Evolutionary conservation across 2,113 vertebrate species (phyloP).

Genomic region (Cairina moschata): DNA sequence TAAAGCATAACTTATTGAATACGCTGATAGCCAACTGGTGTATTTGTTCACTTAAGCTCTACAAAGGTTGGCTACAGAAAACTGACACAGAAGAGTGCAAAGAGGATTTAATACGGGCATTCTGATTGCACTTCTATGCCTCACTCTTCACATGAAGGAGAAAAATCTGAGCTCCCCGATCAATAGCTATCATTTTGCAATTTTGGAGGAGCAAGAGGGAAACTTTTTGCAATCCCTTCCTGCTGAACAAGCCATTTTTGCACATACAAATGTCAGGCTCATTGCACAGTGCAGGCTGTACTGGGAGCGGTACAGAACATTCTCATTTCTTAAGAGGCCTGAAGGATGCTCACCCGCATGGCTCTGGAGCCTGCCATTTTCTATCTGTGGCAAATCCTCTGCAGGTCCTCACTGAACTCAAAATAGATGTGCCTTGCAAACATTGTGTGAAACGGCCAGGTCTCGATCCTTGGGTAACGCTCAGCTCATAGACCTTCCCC

Average conservation of each 20-base stretch:
- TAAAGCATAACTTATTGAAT: constrained; percentile 63
- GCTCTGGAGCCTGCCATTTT: neutral
- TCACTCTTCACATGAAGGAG: constrained; percentile 2
- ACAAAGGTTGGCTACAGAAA: constrained; percentile 51
- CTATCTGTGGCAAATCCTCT: neutral
- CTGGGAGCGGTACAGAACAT: neutral
- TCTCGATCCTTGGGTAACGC: neutral
- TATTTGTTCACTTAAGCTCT: constrained; percentile 64
- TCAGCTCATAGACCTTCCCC: neutral
- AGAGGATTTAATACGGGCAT: constrained; percentile 37
- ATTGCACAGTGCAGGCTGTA: neutral
- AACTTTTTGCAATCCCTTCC: neutral
- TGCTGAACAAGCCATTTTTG: constrained; percentile 1
- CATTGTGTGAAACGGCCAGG: neutral
- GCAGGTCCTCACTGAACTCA: constrained; percentile 1
- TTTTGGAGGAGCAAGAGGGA: constrained; percentile 30
- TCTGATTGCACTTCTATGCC: neutral
- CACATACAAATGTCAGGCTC: neutral
- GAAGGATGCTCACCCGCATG: neutral
- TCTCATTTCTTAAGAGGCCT: neutral
- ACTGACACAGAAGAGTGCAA: constrained; percentile 5
- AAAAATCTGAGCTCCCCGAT: constrained; percentile 17
- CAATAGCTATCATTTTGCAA: constrained; percentile 7
- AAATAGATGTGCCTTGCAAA: neutral
- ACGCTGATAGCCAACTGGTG: constrained; percentile 25